These are phyloP conservation scores for Rhynchonycteris naso DNA, from an alignment of 2,797 vertebrate genomes.

Conservation along the genomic window DNA sequence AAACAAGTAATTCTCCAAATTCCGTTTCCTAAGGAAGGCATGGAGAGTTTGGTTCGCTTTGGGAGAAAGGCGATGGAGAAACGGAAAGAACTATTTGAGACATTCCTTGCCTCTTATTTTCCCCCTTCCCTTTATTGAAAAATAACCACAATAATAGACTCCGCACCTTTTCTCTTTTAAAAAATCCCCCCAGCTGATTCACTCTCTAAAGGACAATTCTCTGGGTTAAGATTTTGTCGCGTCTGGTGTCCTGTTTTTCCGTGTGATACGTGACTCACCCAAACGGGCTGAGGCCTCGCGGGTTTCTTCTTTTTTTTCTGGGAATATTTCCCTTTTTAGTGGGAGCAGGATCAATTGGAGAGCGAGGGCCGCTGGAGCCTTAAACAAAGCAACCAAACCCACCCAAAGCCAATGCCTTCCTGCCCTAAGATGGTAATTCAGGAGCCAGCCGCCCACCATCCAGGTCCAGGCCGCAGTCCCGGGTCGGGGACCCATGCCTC, in stretches of 20 bases:
- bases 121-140: slow-evolving; percentile 44
- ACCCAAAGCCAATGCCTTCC: slow-evolving; percentile 66
- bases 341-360: slow-evolving; percentile 64
- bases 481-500: background rate
- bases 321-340: slow-evolving; percentile 32
- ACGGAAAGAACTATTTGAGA: slow-evolving; percentile 33
- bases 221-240: background rate
- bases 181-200: background rate
- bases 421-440: background rate
- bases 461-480: slow-evolving; percentile 10
- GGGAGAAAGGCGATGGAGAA: slow-evolving; percentile 67
- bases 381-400: slow-evolving; percentile 39
- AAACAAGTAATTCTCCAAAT: slow-evolving; percentile 59
- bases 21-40: slow-evolving; percentile 74
- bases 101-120: background rate
- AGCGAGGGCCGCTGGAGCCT: background rate
- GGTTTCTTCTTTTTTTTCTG: slow-evolving; percentile 22
- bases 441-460: background rate
- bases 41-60: slow-evolving; percentile 70
- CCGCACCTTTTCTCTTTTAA: background rate
- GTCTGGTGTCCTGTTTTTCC: background rate
- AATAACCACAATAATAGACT: background rate
- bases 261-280: background rate
- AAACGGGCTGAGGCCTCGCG: background rate
- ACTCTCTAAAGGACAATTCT: background rate